These are phyloP conservation scores for Yponomeuta malinellus DNA, from an alignment of 2,888 invertebrate genomes.

Conservation along the genomic window DNA sequence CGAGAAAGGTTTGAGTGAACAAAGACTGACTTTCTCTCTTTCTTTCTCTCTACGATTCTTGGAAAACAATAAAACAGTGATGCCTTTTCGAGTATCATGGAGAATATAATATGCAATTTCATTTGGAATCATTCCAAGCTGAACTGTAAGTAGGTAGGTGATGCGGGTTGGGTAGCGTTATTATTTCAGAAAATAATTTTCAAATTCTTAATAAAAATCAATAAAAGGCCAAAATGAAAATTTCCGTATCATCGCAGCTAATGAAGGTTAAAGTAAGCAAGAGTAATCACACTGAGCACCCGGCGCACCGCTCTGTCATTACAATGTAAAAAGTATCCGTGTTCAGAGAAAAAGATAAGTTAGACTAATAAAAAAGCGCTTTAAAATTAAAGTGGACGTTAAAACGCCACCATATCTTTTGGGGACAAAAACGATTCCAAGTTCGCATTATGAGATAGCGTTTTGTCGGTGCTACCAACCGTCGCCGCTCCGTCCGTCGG, in stretches of 20 bases:
- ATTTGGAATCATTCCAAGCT: neutral
- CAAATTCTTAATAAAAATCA: neutral
- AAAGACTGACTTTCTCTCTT: neutral
- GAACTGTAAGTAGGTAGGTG: no score
- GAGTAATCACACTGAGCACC: slow-evolving; percentile 39
- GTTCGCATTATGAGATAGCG: slow-evolving; percentile 56
- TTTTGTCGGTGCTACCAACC: slow-evolving; percentile 38
- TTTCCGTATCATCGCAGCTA: slow-evolving; percentile 67
- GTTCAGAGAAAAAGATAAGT: slow-evolving; percentile 15
- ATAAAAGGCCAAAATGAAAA: slow-evolving; percentile 28
- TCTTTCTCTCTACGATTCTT: neutral
- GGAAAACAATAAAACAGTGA: slow-evolving; percentile 36
- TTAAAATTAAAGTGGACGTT: slow-evolving; percentile 15
- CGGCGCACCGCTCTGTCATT: slow-evolving; percentile 57
- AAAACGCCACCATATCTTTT: slow-evolving; percentile 16
- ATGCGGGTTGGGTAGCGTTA: no score
- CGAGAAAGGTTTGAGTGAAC: slow-evolving; percentile 39
- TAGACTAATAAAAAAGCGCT: slow-evolving; percentile 12
- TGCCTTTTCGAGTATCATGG: neutral
- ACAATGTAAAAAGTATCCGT: slow-evolving; percentile 34
- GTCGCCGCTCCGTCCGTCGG: slow-evolving; percentile 21
- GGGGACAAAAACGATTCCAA: slow-evolving; percentile 47
- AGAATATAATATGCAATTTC: neutral
- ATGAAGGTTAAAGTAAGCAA: slow-evolving; percentile 50
- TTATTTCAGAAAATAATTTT: no score